These are phyloP conservation scores for Mythimna lalbum DNA, from an alignment of 2,888 invertebrate genomes.

Conservation along the genomic window DNA sequence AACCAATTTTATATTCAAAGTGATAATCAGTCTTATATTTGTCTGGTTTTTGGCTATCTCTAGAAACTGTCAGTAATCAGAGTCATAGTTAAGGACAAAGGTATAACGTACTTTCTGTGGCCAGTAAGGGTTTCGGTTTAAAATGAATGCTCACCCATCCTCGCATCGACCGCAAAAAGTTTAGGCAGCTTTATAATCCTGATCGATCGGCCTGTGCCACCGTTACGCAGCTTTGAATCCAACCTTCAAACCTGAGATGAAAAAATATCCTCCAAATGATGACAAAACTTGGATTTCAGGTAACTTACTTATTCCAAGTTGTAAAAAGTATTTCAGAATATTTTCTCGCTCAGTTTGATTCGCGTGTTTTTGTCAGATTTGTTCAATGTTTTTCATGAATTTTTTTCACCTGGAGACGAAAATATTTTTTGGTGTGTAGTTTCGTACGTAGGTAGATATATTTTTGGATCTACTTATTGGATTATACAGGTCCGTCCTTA, in stretches of 20 bases:
- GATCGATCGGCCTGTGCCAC: not conserved
- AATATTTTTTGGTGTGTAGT: constrained; percentile 38
- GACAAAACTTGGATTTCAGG: constrained; percentile 23
- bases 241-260: not conserved
- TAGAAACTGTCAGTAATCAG: too few relatives aligned
- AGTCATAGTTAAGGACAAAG: too few relatives aligned
- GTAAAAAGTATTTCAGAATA: constrained; percentile 28
- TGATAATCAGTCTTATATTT: too few relatives aligned
- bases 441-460: not conserved
- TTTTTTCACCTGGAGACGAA: constrained; percentile 31
- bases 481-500: constrained; percentile 20
- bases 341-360: constrained; percentile 23
- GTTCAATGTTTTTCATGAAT: constrained; percentile 43
- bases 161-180: not conserved
- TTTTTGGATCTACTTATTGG: constrained; percentile 16
- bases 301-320: constrained; percentile 13
- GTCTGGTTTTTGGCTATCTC: too few relatives aligned
- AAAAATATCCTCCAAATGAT: constrained; percentile 3
- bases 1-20: too few relatives aligned
- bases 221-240: not conserved
- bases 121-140: too few relatives aligned
- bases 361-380: constrained; percentile 34
- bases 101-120: too few relatives aligned
- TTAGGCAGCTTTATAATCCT: not conserved
- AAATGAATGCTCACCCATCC: not conserved